Base-by-base conservation (phyloP, 2,113 vertebrate genomes). In the Rhea pennata region DNA sequence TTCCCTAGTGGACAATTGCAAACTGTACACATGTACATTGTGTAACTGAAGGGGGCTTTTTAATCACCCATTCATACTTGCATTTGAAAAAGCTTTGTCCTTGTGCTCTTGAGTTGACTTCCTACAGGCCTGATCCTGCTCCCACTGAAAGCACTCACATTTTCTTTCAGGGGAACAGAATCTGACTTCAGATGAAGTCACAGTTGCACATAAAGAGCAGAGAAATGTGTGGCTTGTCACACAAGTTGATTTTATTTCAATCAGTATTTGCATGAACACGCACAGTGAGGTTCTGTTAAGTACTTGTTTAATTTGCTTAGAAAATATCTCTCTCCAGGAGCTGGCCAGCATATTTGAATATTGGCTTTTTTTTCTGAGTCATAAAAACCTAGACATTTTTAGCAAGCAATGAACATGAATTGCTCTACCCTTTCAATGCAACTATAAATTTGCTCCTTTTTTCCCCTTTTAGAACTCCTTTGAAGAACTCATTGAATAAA, bases 401-500 rank as follows among this genome's bases (percentile, higher is more conserved):
- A 91, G 80, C 83, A 92, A 93, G 93, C 93, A 93, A 95, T 77
- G 84, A 94, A 83, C 92, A 95, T 94, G 93, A 95, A 95, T 94
- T 93, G 92, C 91, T 95, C 90, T 96, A 81, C 64, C 5, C 84
- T 98, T 98, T 97, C 95, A 96, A 87, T 97, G 95, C 87, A 96
- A 92, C 94, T 91, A 95, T 97, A 97, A 98, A 98, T 97, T 97
- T 95, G 90, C 61, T 96, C 67, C 79, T 96, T 96, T 93, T 67
- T 23, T 29, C 88, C 75, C 48, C 67, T 85, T 95, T 97, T 96
- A 90, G 80, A 72, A 90, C 91, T 92, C 77, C 96, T 97, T 98
- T 98, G 97, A 98, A 98, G 97, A 97, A 97, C 92, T 98, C 97
- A 97, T 97, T 96, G 94, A 98, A 98, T 98, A 98, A 98, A 98